These are phyloP conservation scores for Cygnus atratus DNA, from an alignment of 2,113 vertebrate genomes.

Conservation along the genomic window DNA sequence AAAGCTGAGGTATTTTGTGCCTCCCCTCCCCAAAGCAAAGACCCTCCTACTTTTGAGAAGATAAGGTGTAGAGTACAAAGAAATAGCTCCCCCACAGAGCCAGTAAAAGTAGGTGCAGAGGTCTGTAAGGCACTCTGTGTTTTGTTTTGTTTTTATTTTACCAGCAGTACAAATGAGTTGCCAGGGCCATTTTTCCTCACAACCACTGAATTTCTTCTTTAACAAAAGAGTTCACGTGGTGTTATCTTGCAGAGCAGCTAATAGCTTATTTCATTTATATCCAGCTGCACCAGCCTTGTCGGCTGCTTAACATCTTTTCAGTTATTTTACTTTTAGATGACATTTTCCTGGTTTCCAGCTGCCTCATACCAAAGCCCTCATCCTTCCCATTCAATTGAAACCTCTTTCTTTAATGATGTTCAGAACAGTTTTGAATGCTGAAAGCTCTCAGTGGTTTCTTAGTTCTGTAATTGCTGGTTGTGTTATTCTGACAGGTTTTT, in stretches of 20 bases:
- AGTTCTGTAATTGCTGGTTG: not conserved
- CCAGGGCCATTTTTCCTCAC: not conserved
- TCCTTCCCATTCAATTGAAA: not conserved
- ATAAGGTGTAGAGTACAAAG: not conserved
- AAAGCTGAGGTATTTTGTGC: not conserved
- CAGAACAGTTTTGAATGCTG: not conserved
- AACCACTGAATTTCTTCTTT: not conserved
- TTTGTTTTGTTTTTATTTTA: not conserved
- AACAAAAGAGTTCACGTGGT: not conserved
- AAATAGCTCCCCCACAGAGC: not conserved
- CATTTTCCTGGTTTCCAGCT: constrained; percentile 15
- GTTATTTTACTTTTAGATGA: constrained; percentile 21
- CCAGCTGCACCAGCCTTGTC: constrained; percentile 4
- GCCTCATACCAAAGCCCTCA: not conserved
- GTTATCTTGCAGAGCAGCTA: not conserved
- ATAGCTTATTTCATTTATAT: not conserved
- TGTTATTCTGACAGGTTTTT: not conserved
- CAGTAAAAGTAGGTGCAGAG: not conserved
- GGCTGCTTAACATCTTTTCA: not conserved
- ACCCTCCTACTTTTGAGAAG: not conserved
- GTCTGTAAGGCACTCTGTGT: not conserved
- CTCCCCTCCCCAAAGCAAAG: not conserved
- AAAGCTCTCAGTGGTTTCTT: not conserved
- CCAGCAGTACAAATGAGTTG: not conserved
- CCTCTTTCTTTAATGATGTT: not conserved